Percentiles rank a stretch among this genome's conserved stretches.
These are phyloP conservation scores for Thalassaphorura encarpata DNA, from an alignment of 1,140 invertebrate species.

Conservation along the genomic window DNA sequence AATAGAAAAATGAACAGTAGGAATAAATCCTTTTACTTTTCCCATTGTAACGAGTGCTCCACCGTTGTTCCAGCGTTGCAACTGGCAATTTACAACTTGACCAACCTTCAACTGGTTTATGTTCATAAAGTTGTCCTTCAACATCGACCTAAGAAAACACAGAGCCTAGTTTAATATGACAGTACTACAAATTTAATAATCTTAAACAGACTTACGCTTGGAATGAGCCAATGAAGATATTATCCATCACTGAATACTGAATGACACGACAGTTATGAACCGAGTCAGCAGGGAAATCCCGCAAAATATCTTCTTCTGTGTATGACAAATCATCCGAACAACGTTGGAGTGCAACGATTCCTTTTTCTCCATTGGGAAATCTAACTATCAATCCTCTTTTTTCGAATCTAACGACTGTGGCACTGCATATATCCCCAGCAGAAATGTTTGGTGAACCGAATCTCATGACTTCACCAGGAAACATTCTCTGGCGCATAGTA, in stretches of 20 bases:
- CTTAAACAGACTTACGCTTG: background rate
- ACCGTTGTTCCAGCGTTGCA: conserved; percentile 35
- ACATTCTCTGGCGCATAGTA: conserved; percentile 39
- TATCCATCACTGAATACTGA: conserved; percentile 47
- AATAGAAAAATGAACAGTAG: conserved; percentile 42
- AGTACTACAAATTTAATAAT: background rate
- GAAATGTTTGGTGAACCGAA: conserved; percentile 36
- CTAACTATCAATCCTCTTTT: conserved; percentile 46
- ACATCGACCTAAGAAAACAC: conserved; percentile 30
- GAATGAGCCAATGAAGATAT: conserved; percentile 45
- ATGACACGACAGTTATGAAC: conserved; percentile 48
- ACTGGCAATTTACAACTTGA: conserved; percentile 41
- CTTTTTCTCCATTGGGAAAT: conserved; percentile 43
- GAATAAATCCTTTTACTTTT: conserved; percentile 47
- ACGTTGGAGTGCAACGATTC: conserved; percentile 46
- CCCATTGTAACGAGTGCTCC: conserved; percentile 45
- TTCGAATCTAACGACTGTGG: conserved; percentile 40
- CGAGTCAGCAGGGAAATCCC: conserved; percentile 43
- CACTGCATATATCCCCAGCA: conserved; percentile 44
- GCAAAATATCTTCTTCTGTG: conserved; percentile 37
- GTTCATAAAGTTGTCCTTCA: conserved; percentile 44
- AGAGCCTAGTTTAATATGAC: too few relatives aligned
- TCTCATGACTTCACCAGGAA: conserved; percentile 36
- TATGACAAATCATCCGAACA: conserved; percentile 36
- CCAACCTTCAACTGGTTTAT: conserved; percentile 44